Conservation (phyloP, 2,888 invertebrate genomes). For the Girardia tigrina region DNA sequence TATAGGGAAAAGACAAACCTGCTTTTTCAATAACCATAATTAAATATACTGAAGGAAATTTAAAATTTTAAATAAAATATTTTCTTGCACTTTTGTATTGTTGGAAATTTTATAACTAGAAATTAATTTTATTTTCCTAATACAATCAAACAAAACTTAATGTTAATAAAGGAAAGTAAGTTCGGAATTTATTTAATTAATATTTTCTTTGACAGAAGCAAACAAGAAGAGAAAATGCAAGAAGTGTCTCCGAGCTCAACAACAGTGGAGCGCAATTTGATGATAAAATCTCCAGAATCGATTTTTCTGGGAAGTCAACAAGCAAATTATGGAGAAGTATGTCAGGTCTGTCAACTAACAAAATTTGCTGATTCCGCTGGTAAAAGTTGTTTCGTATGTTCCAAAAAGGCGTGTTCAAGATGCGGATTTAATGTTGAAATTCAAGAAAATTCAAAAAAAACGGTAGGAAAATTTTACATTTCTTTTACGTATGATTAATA, state of each 20-base stretch:
- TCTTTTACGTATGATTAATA: too few species aligned
- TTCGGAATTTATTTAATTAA: not conserved
- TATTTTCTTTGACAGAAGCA: not conserved
- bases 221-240: slow-evolving; percentile 15
- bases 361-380: slow-evolving; percentile 18
- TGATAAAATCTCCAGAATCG: slow-evolving; percentile 18
- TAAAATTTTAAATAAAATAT: too few species aligned
- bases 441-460: too few species aligned
- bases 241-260: slow-evolving; percentile 6
- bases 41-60: too few species aligned
- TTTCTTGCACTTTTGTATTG: too few species aligned
- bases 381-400: slow-evolving; percentile 8
- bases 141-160: too few species aligned
- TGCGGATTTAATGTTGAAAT: not conserved
- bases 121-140: too few species aligned
- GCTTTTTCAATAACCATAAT: too few species aligned
- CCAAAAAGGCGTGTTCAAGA: not conserved
- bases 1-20: too few species aligned
- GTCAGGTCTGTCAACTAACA: not conserved
- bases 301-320: slow-evolving; percentile 23
- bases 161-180: too few species aligned
- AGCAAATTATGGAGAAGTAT: slow-evolving; percentile 3
- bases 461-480: too few species aligned
- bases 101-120: too few species aligned
- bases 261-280: not conserved